Conservation (phyloP, 2,888 invertebrate genomes). For the Apodemia hepburni region DNA sequence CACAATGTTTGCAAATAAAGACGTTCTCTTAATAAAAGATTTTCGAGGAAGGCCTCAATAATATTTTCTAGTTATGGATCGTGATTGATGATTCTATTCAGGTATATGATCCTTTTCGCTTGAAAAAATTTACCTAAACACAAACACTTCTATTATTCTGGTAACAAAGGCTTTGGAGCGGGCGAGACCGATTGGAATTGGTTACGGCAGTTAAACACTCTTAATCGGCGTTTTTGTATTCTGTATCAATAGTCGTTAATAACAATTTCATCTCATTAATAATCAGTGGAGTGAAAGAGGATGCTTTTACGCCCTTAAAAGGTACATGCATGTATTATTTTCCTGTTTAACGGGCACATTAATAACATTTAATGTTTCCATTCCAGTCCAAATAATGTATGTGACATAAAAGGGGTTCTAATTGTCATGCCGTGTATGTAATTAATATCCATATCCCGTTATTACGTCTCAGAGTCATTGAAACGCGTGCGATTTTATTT, state of each 20-base stretch:
- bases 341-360: conserved; percentile 50
- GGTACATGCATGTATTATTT: conserved; percentile 47
- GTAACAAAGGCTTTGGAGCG: conserved; percentile 62
- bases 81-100: conserved; percentile 68
- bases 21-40: conserved; percentile 44
- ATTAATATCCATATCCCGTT: conserved; percentile 33
- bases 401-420: conserved; percentile 36
- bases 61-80: conserved; percentile 56
- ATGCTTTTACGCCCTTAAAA: conserved; percentile 51
- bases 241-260: conserved; percentile 57
- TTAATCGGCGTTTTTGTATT: conserved; percentile 72
- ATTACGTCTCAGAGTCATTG: conserved; percentile 11
- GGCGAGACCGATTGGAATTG: conserved; percentile 68
- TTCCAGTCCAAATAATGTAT: conserved; percentile 45
- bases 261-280: conserved; percentile 72
- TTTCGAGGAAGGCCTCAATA: conserved; percentile 22
- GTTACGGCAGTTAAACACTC: conserved; percentile 75
- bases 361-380: conserved; percentile 59
- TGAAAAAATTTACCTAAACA: conserved; percentile 66
- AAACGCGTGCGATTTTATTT: not conserved
- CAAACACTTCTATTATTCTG: conserved; percentile 69
- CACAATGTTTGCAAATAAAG: conserved; percentile 73
- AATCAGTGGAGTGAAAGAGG: conserved; percentile 64
- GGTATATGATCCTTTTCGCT: conserved; percentile 63
- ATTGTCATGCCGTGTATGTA: conserved; percentile 35